phyloP scores from a whole-genome alignment of 2,797 vertebrate genomes.

The Molothrus aeneus region DNA sequence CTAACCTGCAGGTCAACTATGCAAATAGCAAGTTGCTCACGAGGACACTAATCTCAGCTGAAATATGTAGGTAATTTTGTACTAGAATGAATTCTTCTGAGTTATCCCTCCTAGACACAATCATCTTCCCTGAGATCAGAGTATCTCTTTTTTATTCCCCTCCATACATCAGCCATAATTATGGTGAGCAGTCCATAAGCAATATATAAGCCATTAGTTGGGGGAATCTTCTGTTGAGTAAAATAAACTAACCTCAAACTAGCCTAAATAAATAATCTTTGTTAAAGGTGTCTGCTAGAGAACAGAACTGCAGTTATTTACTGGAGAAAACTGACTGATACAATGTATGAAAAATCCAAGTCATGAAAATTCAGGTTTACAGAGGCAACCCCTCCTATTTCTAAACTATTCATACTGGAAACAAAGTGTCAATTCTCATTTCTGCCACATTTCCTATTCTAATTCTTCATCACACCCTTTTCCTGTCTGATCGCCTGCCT shows the following conservation, averaged over 20 bases:
- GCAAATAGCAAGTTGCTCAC: not conserved
- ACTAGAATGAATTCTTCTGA: not conserved
- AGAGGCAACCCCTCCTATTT: not conserved
- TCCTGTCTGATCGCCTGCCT: not conserved
- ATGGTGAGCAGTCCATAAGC: not conserved
- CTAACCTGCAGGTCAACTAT: constrained; percentile 28
- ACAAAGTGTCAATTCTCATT: not conserved
- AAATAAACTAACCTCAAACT: not conserved
- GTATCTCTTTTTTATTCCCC: not conserved
- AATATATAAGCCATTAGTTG: not conserved
- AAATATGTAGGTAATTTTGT: not conserved
- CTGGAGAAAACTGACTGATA: not conserved
- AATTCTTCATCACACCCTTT: not conserved
- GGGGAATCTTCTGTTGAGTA: not conserved
- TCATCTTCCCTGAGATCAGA: not conserved
- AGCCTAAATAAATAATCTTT: not conserved
- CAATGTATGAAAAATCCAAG: not conserved
- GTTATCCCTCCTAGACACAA: not conserved
- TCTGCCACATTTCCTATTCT: constrained; percentile 6
- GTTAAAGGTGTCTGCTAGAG: not conserved
- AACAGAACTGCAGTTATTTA: not conserved
- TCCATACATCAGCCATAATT: not conserved
- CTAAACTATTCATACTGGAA: not conserved
- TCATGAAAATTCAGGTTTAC: not conserved
- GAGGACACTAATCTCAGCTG: not conserved